Evolutionary conservation across 2,113 vertebrate genomes (phyloP).

Genomic region (Dermatemys mawii): DNA sequence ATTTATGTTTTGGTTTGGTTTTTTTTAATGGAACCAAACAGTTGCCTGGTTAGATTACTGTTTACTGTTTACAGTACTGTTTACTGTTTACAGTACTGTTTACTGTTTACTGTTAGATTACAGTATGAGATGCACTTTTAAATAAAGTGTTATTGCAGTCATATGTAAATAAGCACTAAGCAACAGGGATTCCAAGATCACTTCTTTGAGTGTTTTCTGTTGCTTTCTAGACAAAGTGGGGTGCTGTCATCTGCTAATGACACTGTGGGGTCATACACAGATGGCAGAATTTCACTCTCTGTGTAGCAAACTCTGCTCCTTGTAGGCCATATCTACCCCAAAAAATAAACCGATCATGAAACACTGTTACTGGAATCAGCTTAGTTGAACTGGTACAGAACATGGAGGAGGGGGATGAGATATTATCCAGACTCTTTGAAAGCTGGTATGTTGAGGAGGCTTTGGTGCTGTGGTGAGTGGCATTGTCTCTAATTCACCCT

Average conservation of each 20-base stretch:
- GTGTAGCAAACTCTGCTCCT: neutral
- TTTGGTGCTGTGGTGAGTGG: neutral
- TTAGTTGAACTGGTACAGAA: neutral
- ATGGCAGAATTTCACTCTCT: neutral
- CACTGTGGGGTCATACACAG: neutral
- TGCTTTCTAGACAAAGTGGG: neutral
- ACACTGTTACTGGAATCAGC: neutral
- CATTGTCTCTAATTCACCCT: neutral
- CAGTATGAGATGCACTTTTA: neutral
- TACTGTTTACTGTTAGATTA: neutral
- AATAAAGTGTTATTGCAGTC: accelerated
- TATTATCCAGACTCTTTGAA: neutral
- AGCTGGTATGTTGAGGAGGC: neutral
- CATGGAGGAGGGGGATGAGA: neutral
- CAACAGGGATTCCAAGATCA: neutral
- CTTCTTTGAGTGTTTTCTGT: neutral
- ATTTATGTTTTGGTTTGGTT: too few relatives aligned
- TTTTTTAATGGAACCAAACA: neutral
- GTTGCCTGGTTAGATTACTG: neutral
- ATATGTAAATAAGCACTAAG: neutral
- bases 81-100: neutral
- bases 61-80: too few relatives aligned
- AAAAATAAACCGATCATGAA: neutral
- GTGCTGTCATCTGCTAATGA: neutral
- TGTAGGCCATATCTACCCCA: neutral